These are phyloP conservation scores for Gobiocypris rarus DNA, from an alignment of 2,113 vertebrate species.

Conservation along the genomic window DNA sequence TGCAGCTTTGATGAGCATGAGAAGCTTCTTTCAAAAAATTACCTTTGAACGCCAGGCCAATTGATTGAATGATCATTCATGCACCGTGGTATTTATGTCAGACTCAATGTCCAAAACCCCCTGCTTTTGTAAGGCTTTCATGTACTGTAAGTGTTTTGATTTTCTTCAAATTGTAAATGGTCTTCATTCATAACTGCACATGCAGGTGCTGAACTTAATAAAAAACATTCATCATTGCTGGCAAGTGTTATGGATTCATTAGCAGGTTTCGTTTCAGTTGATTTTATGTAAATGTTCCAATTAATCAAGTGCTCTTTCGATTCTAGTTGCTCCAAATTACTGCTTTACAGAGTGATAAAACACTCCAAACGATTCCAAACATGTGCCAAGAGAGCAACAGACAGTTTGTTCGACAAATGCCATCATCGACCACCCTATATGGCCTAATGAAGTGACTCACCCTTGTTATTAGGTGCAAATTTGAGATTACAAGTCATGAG, in stretches of 20 bases:
- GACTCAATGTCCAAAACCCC: not conserved
- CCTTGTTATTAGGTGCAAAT: not conserved
- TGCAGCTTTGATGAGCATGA: not conserved
- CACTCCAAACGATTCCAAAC: not conserved
- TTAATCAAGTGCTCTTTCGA: not conserved
- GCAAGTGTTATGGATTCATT: not conserved
- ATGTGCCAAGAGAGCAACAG: not conserved
- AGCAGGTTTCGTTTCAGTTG: not conserved
- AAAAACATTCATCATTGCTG: not conserved
- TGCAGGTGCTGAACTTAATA: not conserved
- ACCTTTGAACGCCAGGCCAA: not conserved
- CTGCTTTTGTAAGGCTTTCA: too few relatives aligned
- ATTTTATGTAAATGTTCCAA: not conserved
- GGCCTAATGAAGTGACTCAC: not conserved
- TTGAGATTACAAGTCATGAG: not conserved
- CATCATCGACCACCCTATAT: not conserved
- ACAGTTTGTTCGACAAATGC: not conserved
- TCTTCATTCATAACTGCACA: not conserved
- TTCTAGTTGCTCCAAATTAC: not conserved
- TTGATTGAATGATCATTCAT: not conserved
- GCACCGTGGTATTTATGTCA: not conserved
- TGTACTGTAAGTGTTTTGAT: not conserved
- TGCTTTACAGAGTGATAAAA: too few relatives aligned
- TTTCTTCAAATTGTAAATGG: not conserved
- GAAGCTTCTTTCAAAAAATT: not conserved